Evolutionary conservation across 2,113 vertebrate species (phyloP).

Genomic region (Genyomyrus donnyi): DNA sequence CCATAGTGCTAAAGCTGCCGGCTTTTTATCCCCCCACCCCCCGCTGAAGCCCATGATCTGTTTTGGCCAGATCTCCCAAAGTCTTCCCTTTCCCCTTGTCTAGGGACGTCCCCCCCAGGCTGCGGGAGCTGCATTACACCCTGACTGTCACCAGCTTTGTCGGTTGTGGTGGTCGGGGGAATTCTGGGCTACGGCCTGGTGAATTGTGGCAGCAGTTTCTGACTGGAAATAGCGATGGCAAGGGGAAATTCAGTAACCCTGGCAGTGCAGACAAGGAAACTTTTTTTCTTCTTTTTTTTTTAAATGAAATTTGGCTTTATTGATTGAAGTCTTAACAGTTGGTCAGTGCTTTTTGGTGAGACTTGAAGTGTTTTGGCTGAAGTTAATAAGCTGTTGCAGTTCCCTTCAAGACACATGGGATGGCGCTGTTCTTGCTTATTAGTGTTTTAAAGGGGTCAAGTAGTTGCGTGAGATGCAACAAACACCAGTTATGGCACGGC

Average conservation of each 20-base stretch:
- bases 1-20: neutral
- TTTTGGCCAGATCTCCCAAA: neutral
- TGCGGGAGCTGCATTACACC: neutral
- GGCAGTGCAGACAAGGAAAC: neutral
- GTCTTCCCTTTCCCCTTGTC: neutral
- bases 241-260: conserved; percentile 7
- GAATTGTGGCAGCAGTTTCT: neutral
- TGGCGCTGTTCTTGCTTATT: neutral
- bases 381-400: neutral
- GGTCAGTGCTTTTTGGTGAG: neutral
- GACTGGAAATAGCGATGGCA: neutral
- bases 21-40: neutral
- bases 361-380: neutral
- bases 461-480: neutral
- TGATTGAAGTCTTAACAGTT: neutral
- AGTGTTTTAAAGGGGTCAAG: neutral
- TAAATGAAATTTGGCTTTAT: neutral
- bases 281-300: neutral
- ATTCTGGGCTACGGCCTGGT: conserved; percentile 3
- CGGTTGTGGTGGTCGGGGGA: neutral
- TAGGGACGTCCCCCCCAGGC: neutral
- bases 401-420: neutral
- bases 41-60: neutral
- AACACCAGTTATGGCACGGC: neutral
- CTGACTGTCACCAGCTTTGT: neutral